Evolutionary conservation across 1,140 invertebrate genomes (phyloP).

Genomic region (Mylabris phalerata): DNA sequence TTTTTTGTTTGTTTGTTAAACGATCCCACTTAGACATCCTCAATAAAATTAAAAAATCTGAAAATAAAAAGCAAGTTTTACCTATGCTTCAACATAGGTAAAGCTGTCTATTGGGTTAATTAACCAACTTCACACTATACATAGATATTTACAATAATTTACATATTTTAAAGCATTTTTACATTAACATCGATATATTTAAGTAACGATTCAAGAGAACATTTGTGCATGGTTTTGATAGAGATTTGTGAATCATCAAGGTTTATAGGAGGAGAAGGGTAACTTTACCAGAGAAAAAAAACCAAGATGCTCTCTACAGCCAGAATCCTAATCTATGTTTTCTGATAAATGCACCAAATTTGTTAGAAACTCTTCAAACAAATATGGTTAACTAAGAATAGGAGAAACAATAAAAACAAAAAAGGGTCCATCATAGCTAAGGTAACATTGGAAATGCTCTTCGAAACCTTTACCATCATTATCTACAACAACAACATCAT

Average conservation of each 20-base stretch:
- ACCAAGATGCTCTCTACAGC: constrained; percentile 29
- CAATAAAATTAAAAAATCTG: too few relatives aligned
- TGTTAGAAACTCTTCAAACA: too few relatives aligned
- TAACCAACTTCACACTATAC: neutral
- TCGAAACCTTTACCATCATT: neutral
- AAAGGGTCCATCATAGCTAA: constrained; percentile 36
- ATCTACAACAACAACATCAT: neutral
- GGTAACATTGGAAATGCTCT: constrained; percentile 44
- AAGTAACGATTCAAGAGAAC: constrained; percentile 11
- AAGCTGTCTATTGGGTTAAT: too few relatives aligned
- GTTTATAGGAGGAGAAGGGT: too few relatives aligned
- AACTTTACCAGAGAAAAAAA: neutral
- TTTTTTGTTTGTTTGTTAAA: too few relatives aligned
- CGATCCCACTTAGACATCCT: too few relatives aligned
- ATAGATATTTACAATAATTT: constrained; percentile 8
- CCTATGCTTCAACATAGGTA: too few relatives aligned
- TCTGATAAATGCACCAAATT: too few relatives aligned
- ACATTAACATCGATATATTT: constrained; percentile 11
- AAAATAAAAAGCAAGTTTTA: too few relatives aligned
- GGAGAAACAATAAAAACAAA: constrained; percentile 7
- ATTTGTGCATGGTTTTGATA: constrained; percentile 11
- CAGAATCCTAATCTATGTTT: constrained; percentile 19
- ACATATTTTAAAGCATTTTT: constrained; percentile 8
- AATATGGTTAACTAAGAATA: constrained; percentile 18
- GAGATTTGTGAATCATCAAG: constrained; percentile 2